Evolutionary conservation across 1,140 invertebrate genomes (phyloP).

Genomic region (Helicoverpa armigera): DNA sequence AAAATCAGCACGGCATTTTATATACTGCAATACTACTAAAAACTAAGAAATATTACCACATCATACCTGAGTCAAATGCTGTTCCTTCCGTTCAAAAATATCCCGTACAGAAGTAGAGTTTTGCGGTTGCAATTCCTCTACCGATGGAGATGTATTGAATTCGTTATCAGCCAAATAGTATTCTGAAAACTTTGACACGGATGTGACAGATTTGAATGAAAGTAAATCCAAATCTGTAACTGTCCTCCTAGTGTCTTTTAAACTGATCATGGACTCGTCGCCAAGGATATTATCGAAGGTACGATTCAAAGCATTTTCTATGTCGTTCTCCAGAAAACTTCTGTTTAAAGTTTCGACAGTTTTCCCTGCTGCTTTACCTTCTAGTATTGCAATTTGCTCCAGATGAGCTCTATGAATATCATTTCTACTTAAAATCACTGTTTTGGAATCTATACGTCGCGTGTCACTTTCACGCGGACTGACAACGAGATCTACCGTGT

Average conservation of each 20-base stretch:
- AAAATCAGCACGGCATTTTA: slow-evolving; percentile 42
- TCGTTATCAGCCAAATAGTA: slow-evolving; percentile 70
- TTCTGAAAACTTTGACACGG: slow-evolving; percentile 69
- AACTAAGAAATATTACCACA: not conserved
- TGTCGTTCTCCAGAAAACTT: slow-evolving; percentile 53
- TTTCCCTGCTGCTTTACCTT: not conserved
- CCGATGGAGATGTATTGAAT: slow-evolving; percentile 47
- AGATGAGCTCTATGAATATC: slow-evolving; percentile 50
- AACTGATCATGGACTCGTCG: slow-evolving; percentile 48
- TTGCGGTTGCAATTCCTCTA: not conserved
- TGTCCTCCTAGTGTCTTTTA: slow-evolving; percentile 40
- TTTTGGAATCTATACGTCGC: slow-evolving; percentile 57
- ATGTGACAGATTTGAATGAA: slow-evolving; percentile 70
- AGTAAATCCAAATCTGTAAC: slow-evolving; percentile 65
- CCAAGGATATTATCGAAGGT: slow-evolving; percentile 54
- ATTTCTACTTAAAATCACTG: slow-evolving; percentile 56
- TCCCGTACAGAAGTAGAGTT: slow-evolving; percentile 63
- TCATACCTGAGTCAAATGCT: slow-evolving; percentile 51
- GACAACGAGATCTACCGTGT: slow-evolving; percentile 62
- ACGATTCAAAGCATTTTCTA: slow-evolving; percentile 58
- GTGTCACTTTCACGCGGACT: slow-evolving; percentile 42
- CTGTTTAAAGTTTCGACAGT: not conserved
- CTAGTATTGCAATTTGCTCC: not conserved
- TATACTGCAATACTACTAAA: not conserved
- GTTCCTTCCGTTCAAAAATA: slow-evolving; percentile 74